These are phyloP conservation scores for Sapajus apella DNA, from an alignment of 2,113 vertebrate species.

Conservation along the genomic window DNA sequence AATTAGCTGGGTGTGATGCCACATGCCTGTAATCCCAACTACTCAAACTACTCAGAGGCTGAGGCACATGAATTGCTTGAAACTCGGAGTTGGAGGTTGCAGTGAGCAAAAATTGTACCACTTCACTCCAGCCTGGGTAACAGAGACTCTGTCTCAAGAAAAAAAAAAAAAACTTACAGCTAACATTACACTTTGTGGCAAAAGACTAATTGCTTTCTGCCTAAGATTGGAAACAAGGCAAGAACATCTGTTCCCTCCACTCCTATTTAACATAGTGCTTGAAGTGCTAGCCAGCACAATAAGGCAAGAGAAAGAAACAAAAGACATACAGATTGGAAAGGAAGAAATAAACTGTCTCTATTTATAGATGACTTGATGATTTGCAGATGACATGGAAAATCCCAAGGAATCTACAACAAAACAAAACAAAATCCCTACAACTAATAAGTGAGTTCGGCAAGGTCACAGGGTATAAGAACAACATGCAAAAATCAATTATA, in stretches of 20 bases:
- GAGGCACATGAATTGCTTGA: too few species aligned
- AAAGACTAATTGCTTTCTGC: neutral
- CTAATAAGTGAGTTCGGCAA: neutral
- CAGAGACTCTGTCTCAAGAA: too few species aligned
- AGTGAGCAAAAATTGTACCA: too few species aligned
- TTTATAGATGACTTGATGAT: neutral
- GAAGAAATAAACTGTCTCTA: neutral
- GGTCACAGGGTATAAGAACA: neutral
- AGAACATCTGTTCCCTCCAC: neutral
- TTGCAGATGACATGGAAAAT: neutral
- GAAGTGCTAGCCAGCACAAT: neutral
- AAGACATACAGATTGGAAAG: neutral
- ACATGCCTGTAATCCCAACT: too few species aligned
- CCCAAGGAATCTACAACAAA: neutral
- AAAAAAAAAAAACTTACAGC: neutral
- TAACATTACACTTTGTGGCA: neutral
- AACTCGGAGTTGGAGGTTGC: too few species aligned
- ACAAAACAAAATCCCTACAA: neutral
- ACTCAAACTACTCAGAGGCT: too few species aligned
- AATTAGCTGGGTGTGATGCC: too few species aligned
- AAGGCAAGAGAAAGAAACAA: neutral
- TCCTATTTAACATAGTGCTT: neutral
- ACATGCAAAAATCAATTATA: neutral
- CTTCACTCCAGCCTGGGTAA: too few species aligned
- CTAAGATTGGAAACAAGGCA: neutral